Base-by-base conservation (phyloP, 2,888 invertebrate species). In the Acrobasis repandana region DNA sequence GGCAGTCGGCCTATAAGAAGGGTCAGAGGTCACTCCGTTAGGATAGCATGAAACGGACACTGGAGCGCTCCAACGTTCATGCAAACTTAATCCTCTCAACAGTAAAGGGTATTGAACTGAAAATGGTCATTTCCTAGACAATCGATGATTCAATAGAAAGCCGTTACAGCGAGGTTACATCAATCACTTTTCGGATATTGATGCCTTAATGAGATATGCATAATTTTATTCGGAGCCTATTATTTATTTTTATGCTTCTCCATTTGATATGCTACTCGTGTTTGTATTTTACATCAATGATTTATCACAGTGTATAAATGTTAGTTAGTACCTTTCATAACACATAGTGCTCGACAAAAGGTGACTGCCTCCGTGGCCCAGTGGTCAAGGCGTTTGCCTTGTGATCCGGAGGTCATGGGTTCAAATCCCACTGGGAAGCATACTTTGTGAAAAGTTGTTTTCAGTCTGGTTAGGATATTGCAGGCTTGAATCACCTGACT, bases 21-120 rank as follows among this genome's bases (percentile, higher is more conserved):
- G 81, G 86, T 82, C 83, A 79, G 70, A 76, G 83, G 85, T 79
- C 81, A 76, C 66, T 58, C 67, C 72, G 74, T 77, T 78, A 77
- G 74, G 72, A 70, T 66, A 68, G 61, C 61, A 57, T 60, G 61
- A 61, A 63, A 61, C 63, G 62, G 62, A 64, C 65, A 46, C 61
- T 60, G 49, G 48, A 46, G 56, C 50, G 59, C 56, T 15, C 16
- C 15, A 34, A 52, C 36, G 9, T 56, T 20, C 56, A 51, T 59
- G 50, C 51, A 28, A 59, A 59, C 38, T 51, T 43, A 43, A 50
- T 38, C 51, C 20, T 20, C 20, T 51, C 11, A 51, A 43, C 43
- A 20, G 20, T 43, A 58, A 58, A 58, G 58, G 58, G 49, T 58
- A 58, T 18, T 58, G 58, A 58, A 58, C 50, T 58, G 58, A 20